These are phyloP conservation scores for Sylvicola cinctus DNA, from an alignment of 2,888 invertebrate species.

Conservation along the genomic window DNA sequence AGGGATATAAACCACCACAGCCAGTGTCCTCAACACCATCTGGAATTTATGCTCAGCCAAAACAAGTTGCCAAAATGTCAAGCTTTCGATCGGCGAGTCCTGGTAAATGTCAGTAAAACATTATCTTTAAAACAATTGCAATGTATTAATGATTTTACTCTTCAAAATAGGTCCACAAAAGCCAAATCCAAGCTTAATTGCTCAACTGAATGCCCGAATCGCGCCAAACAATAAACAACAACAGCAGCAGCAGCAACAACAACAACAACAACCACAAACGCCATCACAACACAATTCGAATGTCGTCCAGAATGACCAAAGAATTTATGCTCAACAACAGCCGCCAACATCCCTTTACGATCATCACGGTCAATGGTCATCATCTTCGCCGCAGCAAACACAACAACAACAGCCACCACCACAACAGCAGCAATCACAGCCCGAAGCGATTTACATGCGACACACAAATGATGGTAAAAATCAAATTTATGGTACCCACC, in stretches of 20 bases:
- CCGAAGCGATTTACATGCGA: conserved; percentile 10
- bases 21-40: no score
- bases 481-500: conserved; percentile 17
- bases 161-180: no score
- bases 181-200: conserved; percentile 21
- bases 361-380: no score
- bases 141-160: no score
- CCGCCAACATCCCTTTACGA: no score
- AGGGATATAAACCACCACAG: no score
- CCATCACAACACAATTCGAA: neutral
- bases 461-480: conserved; percentile 21
- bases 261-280: neutral
- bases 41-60: conserved; percentile 26
- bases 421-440: neutral
- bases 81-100: conserved; percentile 22
- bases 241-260: conserved; percentile 6
- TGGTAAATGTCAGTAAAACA: conserved; percentile 10
- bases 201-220: conserved; percentile 16
- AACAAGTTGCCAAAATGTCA: conserved; percentile 23
- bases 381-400: neutral
- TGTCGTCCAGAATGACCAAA: no score
- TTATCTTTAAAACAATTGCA: conserved; percentile 1
- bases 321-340: no score
- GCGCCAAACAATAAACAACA: conserved; percentile 7
- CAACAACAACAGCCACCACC: conserved; percentile 1